Evolutionary conservation across 2,113 vertebrate species (phyloP), one percentile per base, ranked within the genome.

Genomic region (Archocentrus centrarchus): DNA sequence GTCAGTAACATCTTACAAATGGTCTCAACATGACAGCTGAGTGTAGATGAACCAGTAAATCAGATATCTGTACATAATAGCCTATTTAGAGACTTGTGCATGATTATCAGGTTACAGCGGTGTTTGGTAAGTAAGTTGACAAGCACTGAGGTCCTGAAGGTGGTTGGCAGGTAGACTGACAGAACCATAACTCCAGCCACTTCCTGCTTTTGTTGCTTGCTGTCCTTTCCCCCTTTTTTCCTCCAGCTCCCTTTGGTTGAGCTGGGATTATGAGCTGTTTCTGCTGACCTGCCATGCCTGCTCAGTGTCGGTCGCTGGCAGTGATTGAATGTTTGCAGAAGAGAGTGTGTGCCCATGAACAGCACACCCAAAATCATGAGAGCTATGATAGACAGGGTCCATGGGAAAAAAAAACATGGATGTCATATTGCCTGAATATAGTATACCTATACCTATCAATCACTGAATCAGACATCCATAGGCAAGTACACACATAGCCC

Each of bases 221-320:
- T 0, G 13, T 50, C 59, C 15, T 11, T 57, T 14, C 27, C 27
- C 59, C 60, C 35, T 57, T 75, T n/a, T 73, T 60, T 81, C 79
- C 80, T 55, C 55, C 30, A 41, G 75, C 76, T 78, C 41, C 70
- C 85, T 78, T 57, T 57, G 55, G 39, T 84, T 58, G 2, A 80
- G 77, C 86, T 79, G 75, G 57, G 62, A 89, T 90, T 88, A 89
- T 89, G 87, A 82, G 80, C 88, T 68, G 62, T 87, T 92, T 88
- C 89, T 85, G 84, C 89, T 92, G 91, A 84, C 61, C 66, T 76
- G 80, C 60, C 22, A 57, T 61, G 78, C 66, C 13, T 57, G 55
- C 73, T 84, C 83, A 55, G 62, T 75, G 76, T 81, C 59, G 6
- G 6, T 18, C 64, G 62, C 15, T 32, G 63, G 59, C 62, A 80